A percentile compares a stretch with the other conserved stretches of the same genome.
phyloP scores from a whole-genome alignment of 1,140 invertebrate species.

The Bombus sibiricus region DNA sequence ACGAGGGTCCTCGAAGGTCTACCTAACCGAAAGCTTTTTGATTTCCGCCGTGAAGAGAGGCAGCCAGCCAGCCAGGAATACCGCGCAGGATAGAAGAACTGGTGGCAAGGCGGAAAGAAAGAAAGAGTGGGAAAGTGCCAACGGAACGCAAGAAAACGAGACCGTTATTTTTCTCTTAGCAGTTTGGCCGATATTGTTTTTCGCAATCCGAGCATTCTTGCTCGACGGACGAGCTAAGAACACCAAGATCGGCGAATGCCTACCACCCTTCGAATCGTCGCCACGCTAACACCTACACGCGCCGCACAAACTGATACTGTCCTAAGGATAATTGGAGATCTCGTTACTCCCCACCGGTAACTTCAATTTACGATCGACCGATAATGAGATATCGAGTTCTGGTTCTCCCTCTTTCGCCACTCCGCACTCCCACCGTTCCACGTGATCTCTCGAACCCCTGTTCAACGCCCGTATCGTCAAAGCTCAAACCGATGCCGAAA shows the following conservation, averaged over 20 bases:
- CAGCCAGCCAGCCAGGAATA: conserved; percentile 22
- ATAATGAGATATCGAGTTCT: conserved; percentile 73
- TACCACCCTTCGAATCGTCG: conserved; percentile 17
- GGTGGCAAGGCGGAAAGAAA: background rate
- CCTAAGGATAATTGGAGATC: conserved; percentile 74
- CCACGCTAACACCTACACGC: conserved; percentile 37
- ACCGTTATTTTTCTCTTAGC: conserved; percentile 36
- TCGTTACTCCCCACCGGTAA: conserved; percentile 69
- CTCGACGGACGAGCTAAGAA: conserved; percentile 41
- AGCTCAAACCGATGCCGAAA: conserved; percentile 43
- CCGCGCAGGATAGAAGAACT: conserved; percentile 5
- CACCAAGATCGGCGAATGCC: background rate
- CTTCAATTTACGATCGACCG: conserved; percentile 69
- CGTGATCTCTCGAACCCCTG: background rate
- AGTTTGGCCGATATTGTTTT: conserved; percentile 32
- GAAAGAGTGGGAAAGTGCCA: background rate
- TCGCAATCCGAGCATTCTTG: conserved; percentile 27
- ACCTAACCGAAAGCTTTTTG: conserved; percentile 57
- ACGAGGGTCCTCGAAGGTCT: conserved; percentile 56
- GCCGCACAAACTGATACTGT: conserved; percentile 54
- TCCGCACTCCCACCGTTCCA: conserved; percentile 3
- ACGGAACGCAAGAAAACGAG: conserved; percentile 6
- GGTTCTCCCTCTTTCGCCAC: conserved; percentile 16
- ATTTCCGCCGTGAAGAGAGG: conserved; percentile 42
- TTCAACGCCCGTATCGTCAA: conserved; percentile 31